phyloP scores from a whole-genome alignment of 2,797 vertebrate species.

The Sebastes diploproa region DNA sequence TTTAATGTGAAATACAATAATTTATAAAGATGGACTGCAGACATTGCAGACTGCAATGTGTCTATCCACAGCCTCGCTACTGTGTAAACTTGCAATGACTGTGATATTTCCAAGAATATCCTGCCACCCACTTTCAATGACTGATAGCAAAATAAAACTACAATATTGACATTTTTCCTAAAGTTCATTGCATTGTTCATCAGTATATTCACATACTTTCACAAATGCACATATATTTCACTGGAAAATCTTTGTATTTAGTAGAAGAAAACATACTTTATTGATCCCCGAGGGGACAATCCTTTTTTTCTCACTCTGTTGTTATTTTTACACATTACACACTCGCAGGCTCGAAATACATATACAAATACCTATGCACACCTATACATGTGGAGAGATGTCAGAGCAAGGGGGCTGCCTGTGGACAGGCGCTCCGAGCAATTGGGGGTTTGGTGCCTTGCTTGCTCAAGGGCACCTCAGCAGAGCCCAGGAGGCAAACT shows the following conservation, averaged over 20 bases:
- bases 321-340: neutral
- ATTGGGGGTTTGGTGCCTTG: too few relatives aligned
- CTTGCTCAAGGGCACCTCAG: too few relatives aligned
- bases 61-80: neutral
- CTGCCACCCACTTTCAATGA: neutral
- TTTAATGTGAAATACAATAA: constrained; percentile 38
- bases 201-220: neutral
- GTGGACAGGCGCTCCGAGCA: too few relatives aligned
- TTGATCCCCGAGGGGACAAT: too few relatives aligned
- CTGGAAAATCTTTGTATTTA: neutral
- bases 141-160: neutral
- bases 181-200: neutral
- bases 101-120: constrained; percentile 9
- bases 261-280: neutral
- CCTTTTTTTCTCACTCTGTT: too few relatives aligned
- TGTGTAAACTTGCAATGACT: constrained; percentile 10
- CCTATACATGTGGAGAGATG: too few relatives aligned
- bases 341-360: too few relatives aligned
- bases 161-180: neutral
- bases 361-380: too few relatives aligned
- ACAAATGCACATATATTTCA: neutral
- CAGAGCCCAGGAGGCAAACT: too few relatives aligned
- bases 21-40: constrained; percentile 21
- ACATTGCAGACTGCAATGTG: constrained; percentile 12
- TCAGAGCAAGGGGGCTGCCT: too few relatives aligned